phyloP scores from a whole-genome alignment of 2,888 invertebrate species.

The Apamea anceps region DNA sequence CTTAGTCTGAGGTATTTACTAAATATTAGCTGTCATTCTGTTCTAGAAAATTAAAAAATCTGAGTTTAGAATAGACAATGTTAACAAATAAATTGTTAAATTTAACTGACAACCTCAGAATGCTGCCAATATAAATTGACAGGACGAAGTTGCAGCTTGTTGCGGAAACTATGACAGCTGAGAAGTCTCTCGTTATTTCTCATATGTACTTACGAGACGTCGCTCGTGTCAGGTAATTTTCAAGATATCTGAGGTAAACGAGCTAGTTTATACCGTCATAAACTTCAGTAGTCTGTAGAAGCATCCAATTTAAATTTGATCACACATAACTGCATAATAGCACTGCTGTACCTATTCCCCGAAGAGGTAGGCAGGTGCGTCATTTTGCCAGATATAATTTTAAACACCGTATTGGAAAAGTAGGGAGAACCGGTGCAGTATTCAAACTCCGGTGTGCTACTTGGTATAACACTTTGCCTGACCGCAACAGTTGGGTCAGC shows the following conservation, averaged over 20 bases:
- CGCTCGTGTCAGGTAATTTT: background rate
- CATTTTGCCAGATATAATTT: background rate
- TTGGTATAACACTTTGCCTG: background rate
- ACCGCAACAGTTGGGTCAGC: background rate
- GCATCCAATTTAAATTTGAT: conserved; percentile 18
- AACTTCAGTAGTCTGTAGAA: background rate
- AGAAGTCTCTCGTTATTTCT: conserved; percentile 9
- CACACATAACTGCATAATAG: background rate
- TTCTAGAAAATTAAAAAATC: too few relatives aligned
- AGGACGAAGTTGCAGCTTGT: background rate
- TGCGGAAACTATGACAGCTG: background rate
- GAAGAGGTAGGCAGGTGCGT: background rate
- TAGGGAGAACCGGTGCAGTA: background rate
- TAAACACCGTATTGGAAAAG: background rate
- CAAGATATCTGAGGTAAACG: conserved; percentile 4
- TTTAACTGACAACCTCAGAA: background rate
- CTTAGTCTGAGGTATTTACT: too few relatives aligned
- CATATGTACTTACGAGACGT: background rate
- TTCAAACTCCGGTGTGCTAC: background rate
- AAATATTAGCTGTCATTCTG: too few relatives aligned
- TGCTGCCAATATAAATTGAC: background rate
- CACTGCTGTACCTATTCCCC: background rate
- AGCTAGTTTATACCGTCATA: conserved; percentile 12
- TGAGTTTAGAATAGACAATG: too few relatives aligned
- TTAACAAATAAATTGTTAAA: background rate